Conservation (phyloP, 1,140 invertebrate genomes). For the Pygmarrhopalites habei region DNA sequence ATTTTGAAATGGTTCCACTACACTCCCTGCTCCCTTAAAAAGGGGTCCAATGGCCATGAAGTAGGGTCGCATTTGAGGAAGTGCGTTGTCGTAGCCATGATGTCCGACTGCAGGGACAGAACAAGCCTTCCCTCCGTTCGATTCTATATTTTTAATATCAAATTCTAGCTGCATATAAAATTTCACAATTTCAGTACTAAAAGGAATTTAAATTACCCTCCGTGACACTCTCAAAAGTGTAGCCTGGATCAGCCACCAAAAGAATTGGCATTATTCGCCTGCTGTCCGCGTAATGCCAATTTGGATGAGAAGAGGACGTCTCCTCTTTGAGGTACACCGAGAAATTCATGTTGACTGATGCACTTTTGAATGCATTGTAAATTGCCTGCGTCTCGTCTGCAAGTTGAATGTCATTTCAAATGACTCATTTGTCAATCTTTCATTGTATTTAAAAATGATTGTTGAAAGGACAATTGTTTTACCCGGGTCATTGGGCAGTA, state of each 20-base stretch:
- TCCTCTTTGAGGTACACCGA: constrained; percentile 53
- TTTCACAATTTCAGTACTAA: background rate
- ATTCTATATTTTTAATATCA: background rate
- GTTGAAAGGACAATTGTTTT: too few species aligned
- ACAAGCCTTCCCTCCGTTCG: constrained; percentile 43
- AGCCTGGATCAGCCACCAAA: constrained; percentile 51
- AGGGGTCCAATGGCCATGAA: constrained; percentile 61
- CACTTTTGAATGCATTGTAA: constrained; percentile 49
- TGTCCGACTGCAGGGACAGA: constrained; percentile 50
- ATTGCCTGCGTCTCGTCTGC: background rate
- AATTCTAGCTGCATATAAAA: background rate
- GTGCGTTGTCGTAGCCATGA: constrained; percentile 57
- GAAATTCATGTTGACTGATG: constrained; percentile 47
- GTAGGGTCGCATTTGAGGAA: constrained; percentile 56
- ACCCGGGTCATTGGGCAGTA: constrained; percentile 47
- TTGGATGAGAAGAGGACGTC: constrained; percentile 47
- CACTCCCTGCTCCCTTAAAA: constrained; percentile 47
- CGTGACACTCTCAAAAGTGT: constrained; percentile 51
- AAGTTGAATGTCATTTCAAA: too few species aligned
- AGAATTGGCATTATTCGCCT: constrained; percentile 53
- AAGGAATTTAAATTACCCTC: background rate
- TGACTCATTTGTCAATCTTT: too few species aligned
- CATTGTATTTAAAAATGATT: too few species aligned
- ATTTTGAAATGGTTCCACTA: constrained; percentile 51
- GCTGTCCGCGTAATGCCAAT: constrained; percentile 55